Evolutionary conservation across 2,888 invertebrate genomes (phyloP).

Genomic region (Allolobophora icterica): DNA sequence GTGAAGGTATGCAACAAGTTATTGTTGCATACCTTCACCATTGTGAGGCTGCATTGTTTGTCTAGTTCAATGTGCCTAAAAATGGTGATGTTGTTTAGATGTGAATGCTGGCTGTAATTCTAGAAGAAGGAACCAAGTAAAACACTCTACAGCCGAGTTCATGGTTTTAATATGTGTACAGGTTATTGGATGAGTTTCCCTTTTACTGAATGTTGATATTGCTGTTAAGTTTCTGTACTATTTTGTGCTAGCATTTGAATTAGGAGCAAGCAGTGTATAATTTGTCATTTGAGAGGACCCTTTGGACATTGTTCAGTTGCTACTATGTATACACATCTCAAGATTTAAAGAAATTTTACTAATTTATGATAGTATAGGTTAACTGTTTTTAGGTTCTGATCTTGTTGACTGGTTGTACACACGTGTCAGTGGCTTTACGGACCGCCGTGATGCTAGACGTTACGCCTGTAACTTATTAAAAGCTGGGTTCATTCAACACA

Average conservation of each 20-base stretch:
- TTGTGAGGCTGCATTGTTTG: too few relatives aligned
- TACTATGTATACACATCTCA: background rate
- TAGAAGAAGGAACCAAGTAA: background rate
- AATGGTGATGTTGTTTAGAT: background rate
- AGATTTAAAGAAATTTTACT: background rate
- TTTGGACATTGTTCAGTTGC: background rate
- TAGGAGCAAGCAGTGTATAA: background rate
- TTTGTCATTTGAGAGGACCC: background rate
- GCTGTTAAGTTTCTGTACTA: background rate
- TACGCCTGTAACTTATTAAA: slow-evolving; percentile 93
- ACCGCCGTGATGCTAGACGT: slow-evolving; percentile 91
- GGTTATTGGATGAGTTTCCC: background rate
- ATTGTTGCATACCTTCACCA: background rate
- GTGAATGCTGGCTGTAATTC: background rate
- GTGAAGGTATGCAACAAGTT: background rate
- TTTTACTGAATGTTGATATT: background rate
- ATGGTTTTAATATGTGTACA: background rate
- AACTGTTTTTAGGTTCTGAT: slow-evolving; percentile 71
- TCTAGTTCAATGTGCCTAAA: background rate
- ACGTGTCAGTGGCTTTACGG: slow-evolving; percentile 91
- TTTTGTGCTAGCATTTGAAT: background rate
- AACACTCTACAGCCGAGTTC: background rate
- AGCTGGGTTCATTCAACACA: slow-evolving; percentile 92
- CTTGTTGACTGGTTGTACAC: slow-evolving; percentile 96
- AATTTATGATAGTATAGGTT: background rate